These are phyloP conservation scores for Hetaerina titia DNA, from an alignment of 2,888 invertebrate genomes.

Conservation along the genomic window DNA sequence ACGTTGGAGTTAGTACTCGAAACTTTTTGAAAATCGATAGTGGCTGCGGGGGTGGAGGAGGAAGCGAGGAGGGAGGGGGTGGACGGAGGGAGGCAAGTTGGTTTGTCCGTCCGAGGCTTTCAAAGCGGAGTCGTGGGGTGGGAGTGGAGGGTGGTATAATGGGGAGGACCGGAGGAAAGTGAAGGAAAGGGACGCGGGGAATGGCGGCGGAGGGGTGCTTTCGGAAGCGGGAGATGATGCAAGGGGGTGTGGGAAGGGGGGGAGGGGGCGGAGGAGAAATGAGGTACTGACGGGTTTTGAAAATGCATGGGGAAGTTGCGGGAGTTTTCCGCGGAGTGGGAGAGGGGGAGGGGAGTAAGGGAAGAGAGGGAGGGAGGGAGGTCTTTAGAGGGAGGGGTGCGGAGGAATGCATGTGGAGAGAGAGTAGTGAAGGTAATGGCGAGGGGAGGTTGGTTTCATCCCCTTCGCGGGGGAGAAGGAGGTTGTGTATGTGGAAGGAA, in stretches of 20 bases:
- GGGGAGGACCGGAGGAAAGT: slow-evolving; percentile 69
- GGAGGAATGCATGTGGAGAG: not conserved
- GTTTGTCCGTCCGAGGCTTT: slow-evolving; percentile 60
- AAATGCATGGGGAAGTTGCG: slow-evolving; percentile 50
- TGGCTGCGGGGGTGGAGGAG: not conserved
- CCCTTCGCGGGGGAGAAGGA: not conserved
- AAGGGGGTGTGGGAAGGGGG: slow-evolving; percentile 68
- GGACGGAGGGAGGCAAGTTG: not conserved
- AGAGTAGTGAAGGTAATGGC: not conserved
- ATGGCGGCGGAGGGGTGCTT: slow-evolving; percentile 64
- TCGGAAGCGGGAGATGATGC: slow-evolving; percentile 67
- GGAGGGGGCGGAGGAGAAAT: not conserved
- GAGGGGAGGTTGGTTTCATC: not conserved
- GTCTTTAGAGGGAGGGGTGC: slow-evolving; percentile 70
- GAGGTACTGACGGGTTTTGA: slow-evolving; percentile 66
- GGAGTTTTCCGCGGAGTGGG: slow-evolving; percentile 71
- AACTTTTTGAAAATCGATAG: slow-evolving; percentile 65
- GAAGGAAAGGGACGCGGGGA: not conserved
- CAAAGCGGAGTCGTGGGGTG: slow-evolving; percentile 6
- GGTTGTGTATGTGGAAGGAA: slow-evolving; percentile 71
- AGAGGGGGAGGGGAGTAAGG: slow-evolving; percentile 70
- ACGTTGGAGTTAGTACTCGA: slow-evolving; percentile 45
- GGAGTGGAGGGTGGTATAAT: slow-evolving; percentile 57
- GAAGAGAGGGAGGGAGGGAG: slow-evolving; percentile 67
- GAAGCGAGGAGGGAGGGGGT: not conserved